Percentiles rank a stretch among this genome's conserved stretches.
phyloP scores from a whole-genome alignment of 2,113 vertebrate species.

The Sturnira hondurensis region DNA sequence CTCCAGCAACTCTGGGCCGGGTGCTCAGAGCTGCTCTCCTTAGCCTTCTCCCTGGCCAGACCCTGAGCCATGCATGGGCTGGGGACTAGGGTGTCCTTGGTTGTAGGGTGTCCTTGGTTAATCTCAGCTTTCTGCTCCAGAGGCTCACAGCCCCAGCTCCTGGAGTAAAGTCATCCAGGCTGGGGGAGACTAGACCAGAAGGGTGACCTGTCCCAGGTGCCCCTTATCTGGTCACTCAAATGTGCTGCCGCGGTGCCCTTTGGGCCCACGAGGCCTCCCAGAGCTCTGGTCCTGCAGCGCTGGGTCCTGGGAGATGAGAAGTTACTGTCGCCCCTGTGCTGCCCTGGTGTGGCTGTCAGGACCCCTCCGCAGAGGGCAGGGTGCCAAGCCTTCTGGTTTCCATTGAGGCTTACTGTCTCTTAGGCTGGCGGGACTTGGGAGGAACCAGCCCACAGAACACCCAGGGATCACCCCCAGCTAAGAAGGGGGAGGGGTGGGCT shows the following conservation, averaged over 20 bases:
- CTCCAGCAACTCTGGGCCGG: background rate
- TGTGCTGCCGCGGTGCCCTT: background rate
- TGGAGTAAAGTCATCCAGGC: background rate
- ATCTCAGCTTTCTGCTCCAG: background rate
- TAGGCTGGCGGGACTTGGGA: background rate
- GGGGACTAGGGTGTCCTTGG: background rate
- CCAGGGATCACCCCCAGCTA: constrained; percentile 35
- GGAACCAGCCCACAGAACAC: background rate
- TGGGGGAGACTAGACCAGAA: background rate
- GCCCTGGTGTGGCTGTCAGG: constrained; percentile 55
- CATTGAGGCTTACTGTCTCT: background rate
- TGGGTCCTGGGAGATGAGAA: constrained; percentile 29
- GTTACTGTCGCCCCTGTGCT: background rate
- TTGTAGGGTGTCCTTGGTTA: background rate
- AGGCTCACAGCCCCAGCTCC: background rate
- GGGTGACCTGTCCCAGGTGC: background rate
- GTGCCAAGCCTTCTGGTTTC: constrained; percentile 13
- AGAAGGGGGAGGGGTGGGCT: constrained; percentile 13
- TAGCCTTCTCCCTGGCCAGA: background rate
- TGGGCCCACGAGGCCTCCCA: background rate
- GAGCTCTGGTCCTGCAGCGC: background rate
- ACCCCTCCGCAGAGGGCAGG: constrained; percentile 49
- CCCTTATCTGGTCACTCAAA: background rate
- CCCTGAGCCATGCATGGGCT: no score
- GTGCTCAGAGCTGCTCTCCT: background rate